Percentiles rank a stretch among this genome's conserved stretches.
phyloP scores from a whole-genome alignment of 2,888 invertebrate species.

The Exocentrus adspersus region DNA sequence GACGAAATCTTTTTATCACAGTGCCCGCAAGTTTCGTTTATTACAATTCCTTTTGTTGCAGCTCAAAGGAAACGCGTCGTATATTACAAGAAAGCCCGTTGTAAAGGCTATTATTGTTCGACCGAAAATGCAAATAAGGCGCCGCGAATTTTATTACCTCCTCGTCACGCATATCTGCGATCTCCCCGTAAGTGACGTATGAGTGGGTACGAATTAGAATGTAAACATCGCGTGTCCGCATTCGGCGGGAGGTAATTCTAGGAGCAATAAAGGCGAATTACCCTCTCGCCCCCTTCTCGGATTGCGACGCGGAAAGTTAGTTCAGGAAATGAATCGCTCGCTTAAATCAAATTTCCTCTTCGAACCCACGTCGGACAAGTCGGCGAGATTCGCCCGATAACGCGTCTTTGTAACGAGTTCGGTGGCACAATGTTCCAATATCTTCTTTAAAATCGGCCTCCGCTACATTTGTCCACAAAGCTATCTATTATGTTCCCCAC shows the following conservation, averaged over 20 bases:
- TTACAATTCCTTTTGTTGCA: no score
- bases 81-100: no score
- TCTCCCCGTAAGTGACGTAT: constrained; percentile 16
- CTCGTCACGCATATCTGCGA: constrained; percentile 21
- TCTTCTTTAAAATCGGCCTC: no score
- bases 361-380: neutral
- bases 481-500: no score
- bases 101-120: constrained; percentile 5
- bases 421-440: no score
- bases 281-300: neutral
- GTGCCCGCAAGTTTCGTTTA: no score
- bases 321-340: neutral
- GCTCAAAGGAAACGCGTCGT: no score
- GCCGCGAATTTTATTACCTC: neutral
- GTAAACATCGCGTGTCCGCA: constrained; percentile 21
- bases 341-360: neutral
- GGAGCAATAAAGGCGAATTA: constrained; percentile 13
- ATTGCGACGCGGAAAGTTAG: neutral
- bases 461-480: no score
- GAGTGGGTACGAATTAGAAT: constrained; percentile 20
- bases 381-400: no score
- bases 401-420: no score
- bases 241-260: constrained; percentile 14
- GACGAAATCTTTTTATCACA: no score
- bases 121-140: constrained; percentile 4